These are phyloP conservation scores for Nothoprocta perdicaria DNA, from an alignment of 2,113 vertebrate species.

Conservation along the genomic window DNA sequence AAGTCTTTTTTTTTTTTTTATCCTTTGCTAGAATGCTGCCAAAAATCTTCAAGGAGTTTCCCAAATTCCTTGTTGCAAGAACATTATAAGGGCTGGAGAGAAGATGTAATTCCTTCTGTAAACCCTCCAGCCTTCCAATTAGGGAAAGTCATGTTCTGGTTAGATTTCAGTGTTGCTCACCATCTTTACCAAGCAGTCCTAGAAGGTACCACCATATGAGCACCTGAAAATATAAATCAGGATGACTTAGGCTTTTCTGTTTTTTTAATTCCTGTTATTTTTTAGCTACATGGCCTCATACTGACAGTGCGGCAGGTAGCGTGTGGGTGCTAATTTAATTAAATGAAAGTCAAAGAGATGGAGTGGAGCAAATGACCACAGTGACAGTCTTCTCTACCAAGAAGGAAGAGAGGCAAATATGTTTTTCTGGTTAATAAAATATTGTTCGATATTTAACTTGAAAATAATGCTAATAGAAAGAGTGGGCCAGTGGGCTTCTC, in stretches of 20 bases:
- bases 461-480: background rate
- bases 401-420: background rate
- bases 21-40: conserved; percentile 4
- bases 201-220: background rate
- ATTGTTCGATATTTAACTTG: background rate
- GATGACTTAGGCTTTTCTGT: background rate
- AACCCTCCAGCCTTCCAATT: background rate
- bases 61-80: conserved; percentile 9
- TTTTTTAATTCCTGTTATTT: background rate
- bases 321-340: background rate
- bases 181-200: background rate
- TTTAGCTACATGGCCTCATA: background rate
- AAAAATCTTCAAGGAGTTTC: conserved; percentile 25
- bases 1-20: background rate
- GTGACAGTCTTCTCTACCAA: background rate
- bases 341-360: background rate
- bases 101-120: background rate
- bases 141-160: background rate
- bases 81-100: background rate
- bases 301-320: background rate
- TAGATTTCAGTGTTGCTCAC: background rate
- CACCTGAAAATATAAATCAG: background rate
- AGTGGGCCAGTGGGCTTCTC: accelerated
- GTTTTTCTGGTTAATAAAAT: background rate
- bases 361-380: background rate